These are phyloP conservation scores for Tinea pellionella DNA, from an alignment of 2,888 invertebrate genomes.

Conservation along the genomic window DNA sequence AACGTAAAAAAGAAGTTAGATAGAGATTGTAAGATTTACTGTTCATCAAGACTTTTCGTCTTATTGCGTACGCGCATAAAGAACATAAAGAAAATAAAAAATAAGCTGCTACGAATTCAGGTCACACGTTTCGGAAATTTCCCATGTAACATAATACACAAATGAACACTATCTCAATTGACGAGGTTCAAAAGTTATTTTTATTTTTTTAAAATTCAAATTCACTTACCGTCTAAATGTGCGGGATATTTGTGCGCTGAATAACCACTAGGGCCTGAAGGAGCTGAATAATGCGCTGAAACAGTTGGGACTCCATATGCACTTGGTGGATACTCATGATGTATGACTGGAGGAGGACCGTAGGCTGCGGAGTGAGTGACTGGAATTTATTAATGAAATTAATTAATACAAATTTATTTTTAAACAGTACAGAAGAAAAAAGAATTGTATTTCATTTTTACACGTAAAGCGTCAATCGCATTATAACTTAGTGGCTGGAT, in stretches of 20 bases:
- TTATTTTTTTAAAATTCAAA: background rate
- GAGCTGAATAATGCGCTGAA: constrained; percentile 40
- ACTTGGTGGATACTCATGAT: constrained; percentile 45
- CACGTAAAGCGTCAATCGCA: no score
- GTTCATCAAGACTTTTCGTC: background rate
- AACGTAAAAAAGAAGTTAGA: background rate
- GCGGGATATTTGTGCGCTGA: constrained; percentile 54
- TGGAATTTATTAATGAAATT: background rate
- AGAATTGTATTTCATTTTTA: no score
- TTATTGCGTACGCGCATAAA: no score
- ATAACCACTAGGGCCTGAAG: constrained; percentile 41
- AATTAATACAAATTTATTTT: no score
- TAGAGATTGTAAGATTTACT: background rate
- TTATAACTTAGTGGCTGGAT: no score
- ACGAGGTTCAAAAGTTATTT: no score
- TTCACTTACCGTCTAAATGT: constrained; percentile 50
- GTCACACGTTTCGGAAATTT: no score
- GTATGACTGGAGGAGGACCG: constrained; percentile 45
- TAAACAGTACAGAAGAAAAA: no score
- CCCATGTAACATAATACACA: no score
- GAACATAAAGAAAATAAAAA: no score
- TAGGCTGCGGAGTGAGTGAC: constrained; percentile 31
- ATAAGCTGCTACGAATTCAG: no score
- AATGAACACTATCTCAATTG: no score
- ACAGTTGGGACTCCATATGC: constrained; percentile 56